These are phyloP conservation scores for Epinephelus malabaricus DNA, from an alignment of 2,797 vertebrate species.

Conservation along the genomic window DNA sequence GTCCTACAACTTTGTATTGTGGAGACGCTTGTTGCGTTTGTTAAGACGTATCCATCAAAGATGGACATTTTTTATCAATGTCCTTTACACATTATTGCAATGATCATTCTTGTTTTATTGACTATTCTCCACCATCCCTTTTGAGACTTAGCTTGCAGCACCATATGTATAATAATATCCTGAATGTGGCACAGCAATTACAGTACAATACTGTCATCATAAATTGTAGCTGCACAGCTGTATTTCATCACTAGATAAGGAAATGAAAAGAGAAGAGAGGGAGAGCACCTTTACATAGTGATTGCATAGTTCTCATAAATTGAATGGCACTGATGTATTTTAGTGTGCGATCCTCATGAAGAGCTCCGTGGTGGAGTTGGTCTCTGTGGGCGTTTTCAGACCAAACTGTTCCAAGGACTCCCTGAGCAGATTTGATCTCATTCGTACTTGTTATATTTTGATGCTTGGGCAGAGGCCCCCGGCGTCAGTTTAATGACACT, in stretches of 20 bases:
- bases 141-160: background rate
- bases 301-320: too few relatives aligned
- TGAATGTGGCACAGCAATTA: background rate
- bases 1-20: background rate
- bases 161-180: conserved; percentile 1
- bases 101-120: conserved; percentile 4
- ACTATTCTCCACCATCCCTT: background rate
- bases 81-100: conserved; percentile 4
- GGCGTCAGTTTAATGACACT: too few relatives aligned
- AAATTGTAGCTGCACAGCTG: background rate
- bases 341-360: background rate
- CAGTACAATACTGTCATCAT: background rate
- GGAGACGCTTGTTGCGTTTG: background rate
- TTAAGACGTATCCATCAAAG: background rate
- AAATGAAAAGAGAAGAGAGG: too few relatives aligned
- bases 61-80: conserved; percentile 10
- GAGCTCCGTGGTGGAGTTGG: background rate
- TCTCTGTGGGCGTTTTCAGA: too few relatives aligned
- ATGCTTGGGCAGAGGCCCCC: too few relatives aligned
- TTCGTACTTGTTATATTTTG: too few relatives aligned
- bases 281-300: too few relatives aligned
- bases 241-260: background rate
- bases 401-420: too few relatives aligned
- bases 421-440: too few relatives aligned
- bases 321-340: background rate